Conservation (phyloP, 2,113 vertebrate genomes). For the Leucosticte australis region DNA sequence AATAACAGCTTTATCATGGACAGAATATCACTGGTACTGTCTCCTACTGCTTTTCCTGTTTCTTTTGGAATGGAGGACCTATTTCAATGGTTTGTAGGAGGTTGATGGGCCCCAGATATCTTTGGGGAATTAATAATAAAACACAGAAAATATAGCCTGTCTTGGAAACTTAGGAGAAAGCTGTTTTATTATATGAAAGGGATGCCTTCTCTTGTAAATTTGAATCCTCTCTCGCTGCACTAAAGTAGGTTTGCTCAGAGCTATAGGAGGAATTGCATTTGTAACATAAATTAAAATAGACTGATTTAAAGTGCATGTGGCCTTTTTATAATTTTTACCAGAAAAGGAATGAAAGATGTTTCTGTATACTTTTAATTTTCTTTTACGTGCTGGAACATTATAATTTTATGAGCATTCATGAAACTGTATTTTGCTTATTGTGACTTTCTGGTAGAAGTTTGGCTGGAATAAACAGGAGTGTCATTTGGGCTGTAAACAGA, state of each 20-base stretch:
- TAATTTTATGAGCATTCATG: background rate
- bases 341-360: background rate
- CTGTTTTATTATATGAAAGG: background rate
- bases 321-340: background rate
- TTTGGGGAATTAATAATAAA: conserved; percentile 31
- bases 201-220: background rate
- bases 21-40: conserved; percentile 7
- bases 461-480: background rate
- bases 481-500: background rate
- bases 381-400: background rate
- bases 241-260: background rate
- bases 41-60: conserved; percentile 51
- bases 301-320: background rate
- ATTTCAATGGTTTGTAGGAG: conserved; percentile 12
- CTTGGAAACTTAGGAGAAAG: background rate
- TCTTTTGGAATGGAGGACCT: conserved; percentile 30
- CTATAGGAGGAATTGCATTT: background rate
- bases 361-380: background rate
- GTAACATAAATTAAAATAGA: background rate
- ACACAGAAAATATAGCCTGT: background rate
- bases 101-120: conserved; percentile 7
- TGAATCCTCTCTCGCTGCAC: background rate
- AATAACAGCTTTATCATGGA: conserved; percentile 19
- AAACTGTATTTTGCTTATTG: background rate
- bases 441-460: background rate